phyloP scores from a whole-genome alignment of 2,113 vertebrate genomes.

The Oenanthe melanoleuca region DNA sequence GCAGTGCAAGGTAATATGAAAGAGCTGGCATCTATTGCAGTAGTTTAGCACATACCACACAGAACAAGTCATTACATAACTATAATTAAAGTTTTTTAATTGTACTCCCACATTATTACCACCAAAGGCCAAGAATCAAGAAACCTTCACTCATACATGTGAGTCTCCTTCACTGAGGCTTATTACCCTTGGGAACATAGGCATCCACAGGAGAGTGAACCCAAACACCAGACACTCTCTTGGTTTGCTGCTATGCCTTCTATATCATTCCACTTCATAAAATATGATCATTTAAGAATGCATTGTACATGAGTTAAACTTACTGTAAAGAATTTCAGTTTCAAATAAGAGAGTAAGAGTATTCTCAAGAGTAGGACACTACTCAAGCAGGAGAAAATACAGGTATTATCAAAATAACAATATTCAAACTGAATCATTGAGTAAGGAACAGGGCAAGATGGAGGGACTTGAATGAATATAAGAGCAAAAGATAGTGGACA shows the following conservation, averaged over 20 bases:
- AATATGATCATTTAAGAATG: background rate
- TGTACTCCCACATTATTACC: background rate
- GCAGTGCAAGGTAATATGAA: background rate
- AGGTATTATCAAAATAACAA: background rate
- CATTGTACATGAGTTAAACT: background rate
- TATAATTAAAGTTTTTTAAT: background rate
- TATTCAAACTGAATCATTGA: background rate
- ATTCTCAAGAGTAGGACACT: background rate
- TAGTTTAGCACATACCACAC: background rate
- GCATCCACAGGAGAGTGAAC: fast-evolving
- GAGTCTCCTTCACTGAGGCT: background rate
- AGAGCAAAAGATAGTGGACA: background rate
- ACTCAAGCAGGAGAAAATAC: background rate
- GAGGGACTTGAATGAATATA: background rate
- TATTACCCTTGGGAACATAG: background rate
- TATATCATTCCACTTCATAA: background rate
- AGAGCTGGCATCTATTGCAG: background rate
- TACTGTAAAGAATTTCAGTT: background rate
- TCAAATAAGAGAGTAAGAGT: background rate
- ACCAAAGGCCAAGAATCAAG: background rate
- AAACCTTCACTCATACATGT: background rate
- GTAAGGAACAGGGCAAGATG: background rate
- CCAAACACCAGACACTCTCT: background rate
- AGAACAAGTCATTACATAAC: background rate
- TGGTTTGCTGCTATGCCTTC: background rate